A percentile compares a stretch with the other conserved stretches of the same genome.
phyloP scores from a whole-genome alignment of 2,797 vertebrate genomes.

The Acanthurus lineatus region DNA sequence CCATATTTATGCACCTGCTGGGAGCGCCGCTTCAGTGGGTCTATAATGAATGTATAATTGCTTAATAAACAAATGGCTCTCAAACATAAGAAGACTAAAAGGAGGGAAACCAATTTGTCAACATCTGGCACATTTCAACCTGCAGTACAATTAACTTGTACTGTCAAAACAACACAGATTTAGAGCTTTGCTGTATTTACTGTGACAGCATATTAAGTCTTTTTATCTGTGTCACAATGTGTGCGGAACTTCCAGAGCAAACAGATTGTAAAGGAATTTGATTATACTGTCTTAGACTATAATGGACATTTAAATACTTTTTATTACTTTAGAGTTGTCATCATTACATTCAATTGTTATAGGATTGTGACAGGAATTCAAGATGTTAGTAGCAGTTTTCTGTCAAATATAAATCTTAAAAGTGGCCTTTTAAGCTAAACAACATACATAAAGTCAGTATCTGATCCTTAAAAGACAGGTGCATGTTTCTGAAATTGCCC shows the following conservation, averaged over 20 bases:
- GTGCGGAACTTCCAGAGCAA: not conserved
- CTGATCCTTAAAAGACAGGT: not conserved
- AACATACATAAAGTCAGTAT: not conserved
- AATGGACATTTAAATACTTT: not conserved
- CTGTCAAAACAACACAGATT: not conserved
- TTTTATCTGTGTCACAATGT: not conserved
- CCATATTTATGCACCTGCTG: slow-evolving; percentile 30
- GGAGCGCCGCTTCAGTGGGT: slow-evolving; percentile 2
- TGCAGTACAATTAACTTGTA: not conserved
- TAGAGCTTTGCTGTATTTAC: not conserved
- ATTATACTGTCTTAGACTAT: not conserved
- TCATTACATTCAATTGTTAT: not conserved
- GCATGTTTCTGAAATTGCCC: not conserved
- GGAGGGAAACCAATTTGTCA: slow-evolving; percentile 14
- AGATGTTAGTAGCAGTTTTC: not conserved
- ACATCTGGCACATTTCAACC: slow-evolving; percentile 15
- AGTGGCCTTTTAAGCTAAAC: too few species aligned
- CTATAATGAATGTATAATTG: not conserved
- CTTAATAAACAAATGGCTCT: slow-evolving; percentile 20
- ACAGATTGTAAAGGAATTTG: not conserved
- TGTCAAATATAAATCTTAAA: not conserved
- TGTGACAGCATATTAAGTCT: not conserved
- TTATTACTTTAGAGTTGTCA: not conserved
- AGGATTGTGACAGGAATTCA: not conserved
- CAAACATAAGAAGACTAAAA: slow-evolving; percentile 10